phyloP scores from a whole-genome alignment of 2,888 invertebrate species.

The Parnassius glacialis region DNA sequence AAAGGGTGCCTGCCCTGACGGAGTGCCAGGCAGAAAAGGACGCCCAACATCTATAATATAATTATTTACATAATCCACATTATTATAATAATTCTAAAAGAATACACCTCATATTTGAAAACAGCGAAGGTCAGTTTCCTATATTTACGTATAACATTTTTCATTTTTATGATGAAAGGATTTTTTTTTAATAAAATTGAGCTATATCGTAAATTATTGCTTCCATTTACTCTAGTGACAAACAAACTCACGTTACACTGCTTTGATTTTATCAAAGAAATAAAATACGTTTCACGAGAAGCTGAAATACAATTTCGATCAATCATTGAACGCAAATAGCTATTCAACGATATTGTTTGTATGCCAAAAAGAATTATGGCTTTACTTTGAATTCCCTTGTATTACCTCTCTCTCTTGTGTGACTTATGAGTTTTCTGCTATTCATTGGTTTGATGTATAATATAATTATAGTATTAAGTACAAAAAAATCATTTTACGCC shows the following conservation, averaged over 20 bases:
- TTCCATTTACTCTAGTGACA: background rate
- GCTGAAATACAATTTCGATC: conserved; percentile 19
- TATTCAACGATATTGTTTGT: conserved; percentile 23
- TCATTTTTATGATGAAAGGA: too few relatives aligned
- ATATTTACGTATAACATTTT: too few relatives aligned
- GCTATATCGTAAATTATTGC: background rate
- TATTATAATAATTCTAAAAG: too few relatives aligned
- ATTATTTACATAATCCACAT: too few relatives aligned
- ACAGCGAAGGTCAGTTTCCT: too few relatives aligned
- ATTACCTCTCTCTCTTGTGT: conserved; percentile 19
- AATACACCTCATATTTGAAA: too few relatives aligned
- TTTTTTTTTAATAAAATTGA: background rate
- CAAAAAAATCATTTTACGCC: too few relatives aligned
- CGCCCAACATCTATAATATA: too few relatives aligned
- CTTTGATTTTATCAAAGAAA: conserved; percentile 7
- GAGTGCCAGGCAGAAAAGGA: too few relatives aligned
- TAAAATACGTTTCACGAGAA: conserved; percentile 9
- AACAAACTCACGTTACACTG: conserved; percentile 9
- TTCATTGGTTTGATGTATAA: conserved; percentile 12
- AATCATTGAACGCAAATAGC: conserved; percentile 23
- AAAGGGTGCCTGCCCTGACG: too few relatives aligned
- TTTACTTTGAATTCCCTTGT: conserved; percentile 7
- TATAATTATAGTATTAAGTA: too few relatives aligned
- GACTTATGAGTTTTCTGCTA: conserved; percentile 13
- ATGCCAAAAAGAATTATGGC: conserved; percentile 23